These are phyloP conservation scores for Polydrusus cervinus DNA, from an alignment of 2,888 invertebrate genomes.

Conservation along the genomic window DNA sequence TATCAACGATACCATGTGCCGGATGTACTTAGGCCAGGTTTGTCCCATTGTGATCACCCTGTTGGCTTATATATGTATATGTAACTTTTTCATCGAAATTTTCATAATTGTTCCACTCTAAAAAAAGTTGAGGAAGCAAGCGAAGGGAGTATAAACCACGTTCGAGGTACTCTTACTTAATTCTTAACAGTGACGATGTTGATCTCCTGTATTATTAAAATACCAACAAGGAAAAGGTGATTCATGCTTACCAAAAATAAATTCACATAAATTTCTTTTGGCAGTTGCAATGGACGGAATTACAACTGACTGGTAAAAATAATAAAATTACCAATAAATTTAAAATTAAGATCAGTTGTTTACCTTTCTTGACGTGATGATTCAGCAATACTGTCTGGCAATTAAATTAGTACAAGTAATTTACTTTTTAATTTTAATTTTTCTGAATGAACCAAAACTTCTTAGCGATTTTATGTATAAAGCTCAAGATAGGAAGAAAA, in stretches of 20 bases:
- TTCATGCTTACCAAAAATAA: conserved; percentile 6
- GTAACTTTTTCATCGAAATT: too few relatives aligned
- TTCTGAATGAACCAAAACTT: neutral
- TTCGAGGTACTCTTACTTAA: too few relatives aligned
- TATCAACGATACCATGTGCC: too few relatives aligned
- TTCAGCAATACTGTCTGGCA: conserved; percentile 3
- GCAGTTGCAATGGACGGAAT: conserved; percentile 4
- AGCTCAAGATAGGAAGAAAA: neutral
- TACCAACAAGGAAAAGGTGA: neutral
- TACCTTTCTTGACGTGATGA: conserved; percentile 4
- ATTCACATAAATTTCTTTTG: neutral
- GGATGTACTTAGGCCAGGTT: too few relatives aligned
- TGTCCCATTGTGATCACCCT: too few relatives aligned
- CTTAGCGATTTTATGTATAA: too few relatives aligned
- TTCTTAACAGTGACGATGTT: too few relatives aligned
- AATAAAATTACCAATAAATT: conserved; percentile 14
- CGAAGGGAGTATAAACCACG: too few relatives aligned
- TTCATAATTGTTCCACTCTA: too few relatives aligned
- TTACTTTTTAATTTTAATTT: neutral
- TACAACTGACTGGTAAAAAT: neutral
- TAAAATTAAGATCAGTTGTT: conserved; percentile 17
- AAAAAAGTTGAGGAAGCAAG: too few relatives aligned
- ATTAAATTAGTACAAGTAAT: neutral
- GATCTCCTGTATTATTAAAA: too few relatives aligned
- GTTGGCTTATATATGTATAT: too few relatives aligned